Evolutionary conservation across 2,888 invertebrate genomes (phyloP), one percentile per base, ranked within the genome.

Genomic region (Dryomyza anilis): DNA sequence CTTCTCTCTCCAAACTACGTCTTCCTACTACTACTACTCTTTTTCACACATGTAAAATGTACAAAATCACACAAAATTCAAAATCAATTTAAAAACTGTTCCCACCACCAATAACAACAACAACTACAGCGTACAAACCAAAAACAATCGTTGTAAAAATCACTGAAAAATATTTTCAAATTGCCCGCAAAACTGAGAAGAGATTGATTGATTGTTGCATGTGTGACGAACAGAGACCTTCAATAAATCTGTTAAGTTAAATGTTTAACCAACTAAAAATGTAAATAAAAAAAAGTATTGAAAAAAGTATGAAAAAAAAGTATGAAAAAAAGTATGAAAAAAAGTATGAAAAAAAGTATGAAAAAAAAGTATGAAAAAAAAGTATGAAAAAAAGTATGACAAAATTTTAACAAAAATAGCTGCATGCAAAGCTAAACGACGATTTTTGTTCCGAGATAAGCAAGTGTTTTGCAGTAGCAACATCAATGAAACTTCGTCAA

Each of bases 1-100:
- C 74, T 76, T 70, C 70, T 74, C 72, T 71, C 73, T 78, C 63
- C 63, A 55, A 71, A 72, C 71, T 74, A 69, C 73, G 72, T 73
- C 71, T 69, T 64, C 68, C 69, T 76, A 74, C 74, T 60, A 33
- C 33, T 29, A 14, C 33, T 33, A 45, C 55, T 55, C 63, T 66
- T 61, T 61, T 62, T 59, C 48, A 39, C 64, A 59, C 59, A 58
- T 60, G 12, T 60, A 33, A n/a, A 61, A 66, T 64, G 33, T 63
- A 58, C 12, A 45, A 56, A 63, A 53, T 39, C 39, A 36, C 59
- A 58, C 48, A 5, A 58, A 58, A 60, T n/a, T 45, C 30, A 43
- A 53, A 63, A 65, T 67, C 58, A 65, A 36, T 39, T 48, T 60
- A 21, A 61, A 16, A 64, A 48, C 45, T 25, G 57, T 14, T 56